Evolutionary conservation across 2,888 invertebrate species (phyloP), one percentile per base, ranked within the genome.

Genomic region (Cetonia aurata): DNA sequence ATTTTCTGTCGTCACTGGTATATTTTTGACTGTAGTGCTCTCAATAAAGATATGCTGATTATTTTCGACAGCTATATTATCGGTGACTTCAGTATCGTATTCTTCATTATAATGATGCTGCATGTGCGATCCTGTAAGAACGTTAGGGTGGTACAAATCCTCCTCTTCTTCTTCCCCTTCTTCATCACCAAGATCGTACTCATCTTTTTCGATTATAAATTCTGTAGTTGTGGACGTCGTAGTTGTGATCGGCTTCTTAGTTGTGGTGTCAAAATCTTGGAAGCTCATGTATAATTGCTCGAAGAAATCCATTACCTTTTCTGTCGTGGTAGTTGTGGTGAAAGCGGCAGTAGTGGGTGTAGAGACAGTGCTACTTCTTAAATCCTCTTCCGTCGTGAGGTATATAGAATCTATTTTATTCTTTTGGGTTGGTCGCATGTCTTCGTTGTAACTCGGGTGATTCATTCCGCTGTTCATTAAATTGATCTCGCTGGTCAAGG

Each of bases 241-340:
- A 25, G 70, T 55, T 31, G 73, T 67, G 13, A 75, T 70, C 41
- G 59, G 71, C 67, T 77, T 75, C 15, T 71, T 74, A 37, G 75
- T 77, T 31, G 48, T 82, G 77, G 73, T 82, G 78, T 73, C 83
- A 77, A 68, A 75, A 53, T 79, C 75, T 62, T 83, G 86, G 57
- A 84, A 84, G 13, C 83, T 82, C 3, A 84, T 84, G 73, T 85
- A 85, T 10, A 85, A 73, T 73, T 85, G 84, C 70, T 85, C 85
- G 67, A 85, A 84, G 19, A 85, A 73, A 73, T 83, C 86, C 82
- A 79, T 83, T 72, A 75, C 77, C 78, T 75, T 78, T 75, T 75
- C 85, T 0, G 87, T 86, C 1, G 86, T 81, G 0, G 81, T 80
- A 2, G 71, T 50, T 31, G 74, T 50, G 25, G 74, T 80, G 1